Conservation (phyloP, 2,797 vertebrate genomes). For the Chlorospingus flavigularis region DNA sequence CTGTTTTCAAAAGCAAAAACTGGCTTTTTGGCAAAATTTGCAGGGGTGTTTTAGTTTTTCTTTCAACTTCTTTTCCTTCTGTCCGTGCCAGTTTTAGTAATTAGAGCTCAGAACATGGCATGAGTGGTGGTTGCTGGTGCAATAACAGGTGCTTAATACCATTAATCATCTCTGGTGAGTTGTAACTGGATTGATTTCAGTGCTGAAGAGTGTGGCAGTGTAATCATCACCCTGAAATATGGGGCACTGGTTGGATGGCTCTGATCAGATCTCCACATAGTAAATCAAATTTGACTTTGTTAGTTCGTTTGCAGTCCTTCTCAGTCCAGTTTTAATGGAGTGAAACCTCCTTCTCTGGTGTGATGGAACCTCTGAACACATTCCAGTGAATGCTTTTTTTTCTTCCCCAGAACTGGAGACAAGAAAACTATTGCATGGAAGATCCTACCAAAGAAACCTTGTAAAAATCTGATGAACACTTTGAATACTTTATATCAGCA, state of each 20-base stretch:
- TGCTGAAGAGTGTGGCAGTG: neutral
- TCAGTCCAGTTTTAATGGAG: neutral
- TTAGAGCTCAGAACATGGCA: neutral
- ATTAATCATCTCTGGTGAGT: neutral
- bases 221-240: neutral
- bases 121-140: neutral
- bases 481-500: slow-evolving; percentile 92
- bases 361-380: neutral
- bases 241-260: neutral
- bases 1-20: neutral
- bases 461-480: slow-evolving; percentile 93
- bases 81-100: neutral
- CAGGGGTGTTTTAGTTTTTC: neutral
- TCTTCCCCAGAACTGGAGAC: slow-evolving; percentile 86
- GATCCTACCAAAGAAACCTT: slow-evolving; percentile 95
- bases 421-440: slow-evolving; percentile 95
- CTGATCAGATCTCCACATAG: neutral
- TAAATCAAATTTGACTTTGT: neutral
- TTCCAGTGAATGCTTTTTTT: neutral
- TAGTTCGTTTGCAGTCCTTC: neutral
- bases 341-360: neutral
- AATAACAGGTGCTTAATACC: neutral
- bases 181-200: neutral
- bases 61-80: neutral
- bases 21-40: neutral